Percentiles rank a stretch among this genome's conserved stretches.
Conservation (phyloP, 2,888 invertebrate species). For the Gibbula magus region DNA sequence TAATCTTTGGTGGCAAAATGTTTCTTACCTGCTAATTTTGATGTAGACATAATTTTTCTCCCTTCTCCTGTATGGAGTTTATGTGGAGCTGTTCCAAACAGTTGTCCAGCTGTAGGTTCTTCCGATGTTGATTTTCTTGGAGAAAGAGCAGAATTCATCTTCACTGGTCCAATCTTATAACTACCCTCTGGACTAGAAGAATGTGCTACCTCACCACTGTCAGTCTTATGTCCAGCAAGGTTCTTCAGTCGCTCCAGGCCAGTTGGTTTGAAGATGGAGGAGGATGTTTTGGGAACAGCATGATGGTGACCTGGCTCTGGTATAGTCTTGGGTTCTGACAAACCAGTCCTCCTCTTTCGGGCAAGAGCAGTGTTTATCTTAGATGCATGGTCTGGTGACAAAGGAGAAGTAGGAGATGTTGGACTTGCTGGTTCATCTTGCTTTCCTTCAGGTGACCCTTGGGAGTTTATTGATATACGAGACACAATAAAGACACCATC, state of each 20-base stretch:
- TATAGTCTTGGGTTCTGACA: conserved; percentile 1
- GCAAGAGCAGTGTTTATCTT: conserved; percentile 8
- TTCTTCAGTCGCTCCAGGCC: conserved; percentile 2
- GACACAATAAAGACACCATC: conserved; percentile 25
- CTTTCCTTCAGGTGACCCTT: conserved; percentile 2
- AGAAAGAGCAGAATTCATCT: conserved; percentile 39
- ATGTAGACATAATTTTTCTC: conserved; percentile 6
- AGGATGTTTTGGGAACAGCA: not conserved
- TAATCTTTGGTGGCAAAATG: not conserved
- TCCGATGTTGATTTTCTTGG: conserved; percentile 23
- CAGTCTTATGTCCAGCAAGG: not conserved
- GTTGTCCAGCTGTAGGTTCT: not conserved
- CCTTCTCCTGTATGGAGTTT: conserved; percentile 16
- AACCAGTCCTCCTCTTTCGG: not conserved
- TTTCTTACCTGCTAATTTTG: conserved; percentile 14
- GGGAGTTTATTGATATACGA: conserved; percentile 11
- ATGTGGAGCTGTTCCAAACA: not conserved
- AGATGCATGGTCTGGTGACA: conserved; percentile 27
- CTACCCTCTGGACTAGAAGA: conserved; percentile 16
- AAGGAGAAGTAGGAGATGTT: conserved; percentile 24
- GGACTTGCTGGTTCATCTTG: not conserved
- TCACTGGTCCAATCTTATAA: conserved; percentile 30
- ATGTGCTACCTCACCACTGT: conserved; percentile 22
- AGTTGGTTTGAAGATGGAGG: conserved; percentile 11
- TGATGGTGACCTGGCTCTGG: conserved; percentile 11